Percentiles rank a stretch among this genome's conserved stretches.
Conservation (phyloP, 2,888 invertebrate genomes). For the Sarcophaga subvicina region DNA sequence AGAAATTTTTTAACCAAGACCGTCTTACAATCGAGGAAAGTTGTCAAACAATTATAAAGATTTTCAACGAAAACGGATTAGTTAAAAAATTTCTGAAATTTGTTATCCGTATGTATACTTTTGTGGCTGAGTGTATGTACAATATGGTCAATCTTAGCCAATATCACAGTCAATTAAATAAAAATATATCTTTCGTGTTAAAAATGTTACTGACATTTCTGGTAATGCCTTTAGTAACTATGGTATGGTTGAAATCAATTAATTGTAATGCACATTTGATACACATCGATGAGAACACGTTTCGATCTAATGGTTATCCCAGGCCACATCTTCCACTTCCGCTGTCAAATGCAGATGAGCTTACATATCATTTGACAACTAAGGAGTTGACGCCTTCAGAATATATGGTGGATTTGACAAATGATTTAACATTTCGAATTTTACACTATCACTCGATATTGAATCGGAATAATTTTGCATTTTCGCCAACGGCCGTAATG, state of each 20-base stretch:
- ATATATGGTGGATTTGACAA: constrained; percentile 91
- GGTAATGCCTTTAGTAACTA: constrained; percentile 2
- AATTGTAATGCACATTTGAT: constrained; percentile 73
- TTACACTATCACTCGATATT: constrained; percentile 88
- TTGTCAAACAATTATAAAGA: no score
- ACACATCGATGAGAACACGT: constrained; percentile 77
- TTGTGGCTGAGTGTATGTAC: background rate
- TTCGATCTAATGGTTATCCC: constrained; percentile 74
- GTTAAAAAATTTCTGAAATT: no score
- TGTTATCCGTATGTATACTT: no score
- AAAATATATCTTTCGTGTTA: constrained; percentile 43
- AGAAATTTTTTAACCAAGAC: no score
- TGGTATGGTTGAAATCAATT: constrained; percentile 13
- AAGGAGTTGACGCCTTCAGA: constrained; percentile 84
- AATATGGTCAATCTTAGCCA: constrained; percentile 41
- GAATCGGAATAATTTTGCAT: constrained; percentile 91
- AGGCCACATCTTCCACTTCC: constrained; percentile 73
- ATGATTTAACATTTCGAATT: constrained; percentile 87
- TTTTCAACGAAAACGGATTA: no score
- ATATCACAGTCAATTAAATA: constrained; percentile 24
- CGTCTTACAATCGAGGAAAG: no score
- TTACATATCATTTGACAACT: constrained; percentile 69
- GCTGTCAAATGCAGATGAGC: constrained; percentile 64
- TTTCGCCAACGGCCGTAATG: constrained; percentile 91
- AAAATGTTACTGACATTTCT: constrained; percentile 29